Evolutionary conservation across 2,888 invertebrate species (phyloP).

Genomic region (Dasypolia templi): DNA sequence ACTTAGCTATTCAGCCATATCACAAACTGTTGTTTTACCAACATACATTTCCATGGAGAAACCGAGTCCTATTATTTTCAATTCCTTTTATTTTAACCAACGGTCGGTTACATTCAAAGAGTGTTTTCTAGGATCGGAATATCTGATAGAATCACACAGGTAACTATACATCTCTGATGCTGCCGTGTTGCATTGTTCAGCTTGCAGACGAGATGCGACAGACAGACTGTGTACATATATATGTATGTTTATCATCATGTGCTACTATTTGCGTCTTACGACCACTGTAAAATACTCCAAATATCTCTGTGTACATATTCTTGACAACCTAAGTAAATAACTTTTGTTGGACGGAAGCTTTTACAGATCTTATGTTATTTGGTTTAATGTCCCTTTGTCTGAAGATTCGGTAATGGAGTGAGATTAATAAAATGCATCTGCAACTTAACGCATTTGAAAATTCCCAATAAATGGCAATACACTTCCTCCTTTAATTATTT

Average conservation of each 20-base stretch:
- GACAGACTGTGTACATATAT: conserved; percentile 43
- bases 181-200: conserved; percentile 46
- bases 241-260: conserved; percentile 31
- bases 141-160: conserved; percentile 41
- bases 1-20: background rate
- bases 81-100: background rate
- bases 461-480: conserved; percentile 3
- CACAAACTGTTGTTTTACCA: background rate
- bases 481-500: conserved; percentile 16
- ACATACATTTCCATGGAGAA: background rate
- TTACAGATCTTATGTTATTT: background rate
- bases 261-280: conserved; percentile 44
- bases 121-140: conserved; percentile 18
- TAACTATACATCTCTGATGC: conserved; percentile 23
- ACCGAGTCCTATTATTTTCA: background rate
- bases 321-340: conserved; percentile 12
- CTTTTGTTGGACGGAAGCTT: conserved; percentile 11
- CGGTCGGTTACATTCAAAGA: conserved; percentile 4
- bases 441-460: conserved; percentile 15
- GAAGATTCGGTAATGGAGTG: background rate
- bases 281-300: conserved; percentile 29
- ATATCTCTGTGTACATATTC: conserved; percentile 22
- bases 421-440: conserved; percentile 29
- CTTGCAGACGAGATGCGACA: conserved; percentile 56
- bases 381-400: conserved; percentile 6